Base-by-base conservation (phyloP, 2,797 vertebrate species). In the Anabas testudineus region DNA sequence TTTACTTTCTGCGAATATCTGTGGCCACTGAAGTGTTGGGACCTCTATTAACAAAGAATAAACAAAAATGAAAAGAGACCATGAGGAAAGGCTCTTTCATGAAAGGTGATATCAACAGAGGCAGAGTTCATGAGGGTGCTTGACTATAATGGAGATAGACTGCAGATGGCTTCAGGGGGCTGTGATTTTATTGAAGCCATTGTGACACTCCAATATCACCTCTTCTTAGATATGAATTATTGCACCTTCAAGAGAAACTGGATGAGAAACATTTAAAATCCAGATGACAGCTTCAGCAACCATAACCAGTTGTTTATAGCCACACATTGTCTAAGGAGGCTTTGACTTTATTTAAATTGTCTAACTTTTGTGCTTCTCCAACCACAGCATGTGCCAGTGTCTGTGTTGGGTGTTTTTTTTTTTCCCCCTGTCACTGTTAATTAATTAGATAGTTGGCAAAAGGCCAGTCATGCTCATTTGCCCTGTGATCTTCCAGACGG, bases 61-160 rank as follows among this genome's bases (percentile, higher is more conserved):
- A 83, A 86, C 79, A 84, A 67, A 83, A 88, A 85, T 76, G 54
- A 84, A 87, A 80, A 76, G 62, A 80, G 85, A 81, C 84, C 80
- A 80, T 82, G 66, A 82, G 72, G 70, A 57, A 76, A 84, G 69
- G 62, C 73, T 84, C 76, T 87, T 91, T 92, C 81, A 87, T 90
- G 85, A 87, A 84, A 82, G 78, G 82, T 88, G 86, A 82, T 89
- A 90, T 90, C 85, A 92, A 72, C 71, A 87, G 78, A 82, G 85
- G 75, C 78, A 74, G 76, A 83, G 90, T 91, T 91, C 90, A 88
- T 59, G 73, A 87, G 83, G 81, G 85, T 77, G 74, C 85, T 89
- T 86, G 88, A 91, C 85, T 88, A 75, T 93, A 94, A 94, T 93
- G 85, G 88, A 93, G 91, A 93, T 80, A 78, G 91, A 92, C 89